phyloP scores from a whole-genome alignment of 2,888 invertebrate genomes.

The Pyrgus malvae region DNA sequence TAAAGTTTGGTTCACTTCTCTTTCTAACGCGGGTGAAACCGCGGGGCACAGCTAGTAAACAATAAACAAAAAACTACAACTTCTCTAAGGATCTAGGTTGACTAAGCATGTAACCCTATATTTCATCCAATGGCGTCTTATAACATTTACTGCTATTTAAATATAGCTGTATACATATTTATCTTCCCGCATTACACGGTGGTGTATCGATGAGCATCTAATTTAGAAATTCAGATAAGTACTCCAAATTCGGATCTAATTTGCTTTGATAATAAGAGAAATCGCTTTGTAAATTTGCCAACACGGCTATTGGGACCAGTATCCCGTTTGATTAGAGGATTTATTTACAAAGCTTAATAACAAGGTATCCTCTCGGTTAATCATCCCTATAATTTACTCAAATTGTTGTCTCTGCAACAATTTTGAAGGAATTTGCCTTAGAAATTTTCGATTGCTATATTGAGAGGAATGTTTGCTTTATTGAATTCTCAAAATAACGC shows the following conservation, averaged over 20 bases:
- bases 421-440: not conserved
- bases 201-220: constrained; percentile 27
- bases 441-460: not conserved
- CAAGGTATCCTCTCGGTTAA: not conserved
- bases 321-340: constrained; percentile 36
- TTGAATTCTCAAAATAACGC: too few species aligned
- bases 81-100: too few species aligned
- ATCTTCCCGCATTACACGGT: constrained; percentile 40
- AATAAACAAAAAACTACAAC: too few species aligned
- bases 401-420: constrained; percentile 6
- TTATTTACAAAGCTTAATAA: constrained; percentile 30
- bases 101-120: too few species aligned
- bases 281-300: constrained; percentile 40
- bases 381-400: not conserved
- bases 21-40: too few species aligned
- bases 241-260: constrained; percentile 41
- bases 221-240: constrained; percentile 40
- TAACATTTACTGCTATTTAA: too few species aligned
- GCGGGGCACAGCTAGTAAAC: too few species aligned
- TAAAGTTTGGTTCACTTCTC: too few species aligned
- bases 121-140: too few species aligned
- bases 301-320: constrained; percentile 28
- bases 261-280: constrained; percentile 44
- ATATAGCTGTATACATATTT: not conserved
- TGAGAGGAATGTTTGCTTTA: too few species aligned